phyloP scores from a whole-genome alignment of 2,797 vertebrate species.

The Channa striata region DNA sequence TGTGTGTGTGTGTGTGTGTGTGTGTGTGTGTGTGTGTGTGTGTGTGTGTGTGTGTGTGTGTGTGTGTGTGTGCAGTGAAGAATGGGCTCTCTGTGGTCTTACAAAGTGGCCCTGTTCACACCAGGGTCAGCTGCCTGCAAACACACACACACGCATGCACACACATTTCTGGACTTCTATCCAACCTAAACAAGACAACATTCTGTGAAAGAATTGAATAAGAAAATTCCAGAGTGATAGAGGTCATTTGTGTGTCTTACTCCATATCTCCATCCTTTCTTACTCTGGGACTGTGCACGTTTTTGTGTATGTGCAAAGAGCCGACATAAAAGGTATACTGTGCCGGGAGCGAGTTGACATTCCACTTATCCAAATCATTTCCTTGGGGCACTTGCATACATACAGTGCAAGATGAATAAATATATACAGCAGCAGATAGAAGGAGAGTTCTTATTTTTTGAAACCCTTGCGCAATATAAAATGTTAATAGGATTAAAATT shows the following conservation, averaged over 20 bases:
- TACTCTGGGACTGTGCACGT: neutral
- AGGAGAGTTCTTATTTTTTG: no score
- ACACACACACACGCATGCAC: slow-evolving; percentile 35
- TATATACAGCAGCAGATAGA: no score
- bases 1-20: slow-evolving; percentile 34
- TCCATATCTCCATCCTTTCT: slow-evolving; percentile 3
- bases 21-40: slow-evolving; percentile 36
- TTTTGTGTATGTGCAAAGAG: slow-evolving; percentile 13
- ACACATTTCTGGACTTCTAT: slow-evolving; percentile 45
- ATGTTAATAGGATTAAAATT: no score
- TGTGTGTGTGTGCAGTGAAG: slow-evolving; percentile 57
- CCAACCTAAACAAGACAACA: slow-evolving; percentile 68
- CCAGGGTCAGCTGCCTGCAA: slow-evolving; percentile 77
- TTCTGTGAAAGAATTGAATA: slow-evolving; percentile 66
- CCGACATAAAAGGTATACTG: slow-evolving; percentile 14
- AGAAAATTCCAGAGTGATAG: slow-evolving; percentile 44
- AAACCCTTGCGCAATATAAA: no score
- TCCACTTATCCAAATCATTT: slow-evolving; percentile 28
- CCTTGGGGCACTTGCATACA: slow-evolving; percentile 11
- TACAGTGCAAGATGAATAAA: neutral
- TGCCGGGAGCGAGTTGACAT: slow-evolving; percentile 30
- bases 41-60: no score
- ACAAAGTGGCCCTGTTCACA: slow-evolving; percentile 77
- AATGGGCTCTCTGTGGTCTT: slow-evolving; percentile 76
- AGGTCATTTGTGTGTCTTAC: slow-evolving; percentile 19